These are phyloP conservation scores for Myotis findleyi DNA, from an alignment of 2,797 vertebrate species.

Conservation along the genomic window DNA sequence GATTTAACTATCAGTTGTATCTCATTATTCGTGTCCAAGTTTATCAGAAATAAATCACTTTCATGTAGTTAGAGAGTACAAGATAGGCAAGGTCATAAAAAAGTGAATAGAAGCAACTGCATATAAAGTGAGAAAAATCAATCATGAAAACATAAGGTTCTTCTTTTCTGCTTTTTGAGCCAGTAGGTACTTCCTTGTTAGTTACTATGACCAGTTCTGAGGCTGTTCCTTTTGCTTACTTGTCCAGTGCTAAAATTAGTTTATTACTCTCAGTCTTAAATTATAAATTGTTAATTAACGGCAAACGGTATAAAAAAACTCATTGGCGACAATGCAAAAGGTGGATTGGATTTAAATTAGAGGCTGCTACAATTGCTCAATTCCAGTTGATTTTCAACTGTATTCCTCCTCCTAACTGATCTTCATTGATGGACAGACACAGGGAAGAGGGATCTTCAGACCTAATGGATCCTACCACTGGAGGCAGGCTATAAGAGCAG, in stretches of 20 bases:
- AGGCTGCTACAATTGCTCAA: neutral
- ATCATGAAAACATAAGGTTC: neutral
- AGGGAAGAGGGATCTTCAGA: neutral
- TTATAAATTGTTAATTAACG: neutral
- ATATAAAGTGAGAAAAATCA: neutral
- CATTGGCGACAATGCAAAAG: neutral
- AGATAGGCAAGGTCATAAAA: neutral
- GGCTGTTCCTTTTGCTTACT: neutral
- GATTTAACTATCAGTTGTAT: neutral
- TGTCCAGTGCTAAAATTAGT: neutral
- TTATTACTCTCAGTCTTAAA: neutral
- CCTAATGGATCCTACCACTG: too few species aligned
- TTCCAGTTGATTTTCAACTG: neutral
- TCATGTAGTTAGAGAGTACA: neutral
- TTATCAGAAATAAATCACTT: neutral
- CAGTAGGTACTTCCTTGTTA: neutral
- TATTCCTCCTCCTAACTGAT: neutral
- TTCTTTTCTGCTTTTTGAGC: constrained; percentile 21
- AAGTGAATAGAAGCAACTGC: neutral
- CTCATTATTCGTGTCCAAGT: neutral
- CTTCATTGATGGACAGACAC: neutral
- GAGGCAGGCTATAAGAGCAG: neutral
- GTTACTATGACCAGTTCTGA: neutral
- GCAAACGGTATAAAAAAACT: neutral
- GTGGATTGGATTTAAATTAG: neutral